phyloP scores from a whole-genome alignment of 1,140 invertebrate species.

The Aphidius ervi region DNA sequence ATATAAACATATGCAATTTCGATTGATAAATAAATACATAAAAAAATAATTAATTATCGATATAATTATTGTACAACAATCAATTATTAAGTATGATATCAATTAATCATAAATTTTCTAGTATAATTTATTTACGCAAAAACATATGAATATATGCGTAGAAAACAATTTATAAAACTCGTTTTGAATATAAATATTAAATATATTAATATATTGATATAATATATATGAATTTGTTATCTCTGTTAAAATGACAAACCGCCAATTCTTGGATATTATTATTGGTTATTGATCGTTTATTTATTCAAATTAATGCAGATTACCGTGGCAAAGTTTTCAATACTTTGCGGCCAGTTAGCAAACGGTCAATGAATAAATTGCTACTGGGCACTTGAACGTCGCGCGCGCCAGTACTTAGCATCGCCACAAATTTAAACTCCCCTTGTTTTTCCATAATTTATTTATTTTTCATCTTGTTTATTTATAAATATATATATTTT shows the following conservation, averaged over 20 bases:
- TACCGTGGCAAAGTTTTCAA: constrained; percentile 50
- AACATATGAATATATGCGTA: too few relatives aligned
- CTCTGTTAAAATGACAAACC: constrained; percentile 48
- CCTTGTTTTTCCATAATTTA: too few relatives aligned
- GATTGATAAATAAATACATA: neutral
- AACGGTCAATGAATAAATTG: constrained; percentile 53
- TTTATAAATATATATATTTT: too few relatives aligned
- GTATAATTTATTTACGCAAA: too few relatives aligned
- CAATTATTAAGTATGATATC: too few relatives aligned
- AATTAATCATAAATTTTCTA: too few relatives aligned
- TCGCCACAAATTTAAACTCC: neutral
- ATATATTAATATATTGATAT: too few relatives aligned
- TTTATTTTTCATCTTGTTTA: too few relatives aligned
- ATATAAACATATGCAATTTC: neutral
- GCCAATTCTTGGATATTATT: constrained; percentile 47
- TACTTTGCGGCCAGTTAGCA: constrained; percentile 47
- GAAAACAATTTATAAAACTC: too few relatives aligned
- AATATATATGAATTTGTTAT: too few relatives aligned
- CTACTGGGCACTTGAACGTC: constrained; percentile 42
- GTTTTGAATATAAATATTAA: too few relatives aligned
- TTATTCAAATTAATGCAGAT: constrained; percentile 56
- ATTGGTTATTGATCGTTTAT: constrained; percentile 55
- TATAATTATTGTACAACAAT: constrained; percentile 24
- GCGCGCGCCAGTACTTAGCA: constrained; percentile 45
- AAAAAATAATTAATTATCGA: constrained; percentile 36